Conservation (phyloP, 2,888 invertebrate genomes). For the Caenorhabditis drosophilae region DNA sequence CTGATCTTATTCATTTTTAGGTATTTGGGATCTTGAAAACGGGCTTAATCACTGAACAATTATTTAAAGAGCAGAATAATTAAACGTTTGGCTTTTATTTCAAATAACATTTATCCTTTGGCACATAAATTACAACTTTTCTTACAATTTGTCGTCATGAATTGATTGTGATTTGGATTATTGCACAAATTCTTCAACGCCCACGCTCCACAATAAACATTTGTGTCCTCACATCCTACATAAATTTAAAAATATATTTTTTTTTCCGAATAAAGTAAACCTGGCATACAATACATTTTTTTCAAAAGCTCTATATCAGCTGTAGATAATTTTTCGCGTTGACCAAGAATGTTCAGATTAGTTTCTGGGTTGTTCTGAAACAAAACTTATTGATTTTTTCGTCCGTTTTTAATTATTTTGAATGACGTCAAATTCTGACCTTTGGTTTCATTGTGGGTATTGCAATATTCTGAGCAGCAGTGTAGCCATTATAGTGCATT, state of each 20-base stretch:
- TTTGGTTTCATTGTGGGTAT: constrained; percentile 64
- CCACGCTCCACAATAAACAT: constrained; percentile 67
- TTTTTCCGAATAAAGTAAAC: no score
- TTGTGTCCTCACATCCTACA: constrained; percentile 62
- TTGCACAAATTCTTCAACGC: constrained; percentile 57
- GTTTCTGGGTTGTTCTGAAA: constrained; percentile 33
- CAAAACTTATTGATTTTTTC: not conserved
- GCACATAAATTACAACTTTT: constrained; percentile 63
- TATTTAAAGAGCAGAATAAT: no score
- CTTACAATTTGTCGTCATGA: constrained; percentile 58
- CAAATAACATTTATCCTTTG: no score
- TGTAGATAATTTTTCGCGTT: constrained; percentile 52
- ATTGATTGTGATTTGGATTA: constrained; percentile 47
- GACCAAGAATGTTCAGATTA: constrained; percentile 58
- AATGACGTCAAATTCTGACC: constrained; percentile 8
- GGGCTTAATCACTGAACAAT: no score
- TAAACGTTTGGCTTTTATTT: no score
- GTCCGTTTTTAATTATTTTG: not conserved
- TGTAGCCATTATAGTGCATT: constrained; percentile 66
- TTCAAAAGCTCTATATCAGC: constrained; percentile 60
- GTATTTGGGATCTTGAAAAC: no score
- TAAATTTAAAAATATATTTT: no score
- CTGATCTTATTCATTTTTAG: no score
- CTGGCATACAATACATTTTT: constrained; percentile 64
- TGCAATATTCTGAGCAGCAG: constrained; percentile 50